These are phyloP conservation scores for Octonoba sinensis DNA, from an alignment of 2,888 invertebrate species.

Conservation along the genomic window DNA sequence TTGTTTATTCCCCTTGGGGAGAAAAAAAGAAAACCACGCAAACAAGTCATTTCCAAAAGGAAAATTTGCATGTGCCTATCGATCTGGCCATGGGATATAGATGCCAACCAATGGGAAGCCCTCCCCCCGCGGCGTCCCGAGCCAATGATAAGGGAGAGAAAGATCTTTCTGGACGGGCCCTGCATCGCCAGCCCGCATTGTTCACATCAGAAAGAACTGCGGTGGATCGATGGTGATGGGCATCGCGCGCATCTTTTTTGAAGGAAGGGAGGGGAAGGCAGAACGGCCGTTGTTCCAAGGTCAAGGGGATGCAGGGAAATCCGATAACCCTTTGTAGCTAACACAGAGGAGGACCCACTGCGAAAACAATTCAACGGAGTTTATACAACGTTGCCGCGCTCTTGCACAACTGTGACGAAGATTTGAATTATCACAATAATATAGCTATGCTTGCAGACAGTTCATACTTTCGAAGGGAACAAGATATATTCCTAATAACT, in stretches of 20 bases:
- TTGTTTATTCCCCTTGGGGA: neutral
- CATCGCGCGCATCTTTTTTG: neutral
- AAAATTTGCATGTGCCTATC: constrained; percentile 48
- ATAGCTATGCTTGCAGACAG: too few relatives aligned
- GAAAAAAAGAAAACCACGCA: constrained; percentile 28
- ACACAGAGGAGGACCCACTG: too few relatives aligned
- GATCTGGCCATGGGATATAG: neutral
- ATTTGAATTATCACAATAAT: too few relatives aligned
- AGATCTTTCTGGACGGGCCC: constrained; percentile 4
- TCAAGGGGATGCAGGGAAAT: too few relatives aligned
- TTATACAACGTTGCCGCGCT: too few relatives aligned
- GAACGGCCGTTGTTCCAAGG: too few relatives aligned
- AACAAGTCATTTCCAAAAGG: constrained; percentile 18
- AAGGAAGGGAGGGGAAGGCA: too few relatives aligned
- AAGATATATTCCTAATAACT: too few relatives aligned
- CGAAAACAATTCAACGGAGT: too few relatives aligned
- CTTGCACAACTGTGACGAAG: too few relatives aligned
- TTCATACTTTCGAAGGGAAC: too few relatives aligned
- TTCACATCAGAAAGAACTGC: constrained; percentile 2
- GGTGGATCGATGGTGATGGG: neutral
- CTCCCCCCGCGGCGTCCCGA: constrained; percentile 2
- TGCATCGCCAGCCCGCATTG: constrained; percentile 24
- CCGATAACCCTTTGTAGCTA: too few relatives aligned
- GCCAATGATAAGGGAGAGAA: constrained; percentile 36
- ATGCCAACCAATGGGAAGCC: constrained; percentile 29